Percentiles rank a stretch among this genome's conserved stretches.
Conservation (phyloP, 2,113 vertebrate species). For the Theropithecus gelada region DNA sequence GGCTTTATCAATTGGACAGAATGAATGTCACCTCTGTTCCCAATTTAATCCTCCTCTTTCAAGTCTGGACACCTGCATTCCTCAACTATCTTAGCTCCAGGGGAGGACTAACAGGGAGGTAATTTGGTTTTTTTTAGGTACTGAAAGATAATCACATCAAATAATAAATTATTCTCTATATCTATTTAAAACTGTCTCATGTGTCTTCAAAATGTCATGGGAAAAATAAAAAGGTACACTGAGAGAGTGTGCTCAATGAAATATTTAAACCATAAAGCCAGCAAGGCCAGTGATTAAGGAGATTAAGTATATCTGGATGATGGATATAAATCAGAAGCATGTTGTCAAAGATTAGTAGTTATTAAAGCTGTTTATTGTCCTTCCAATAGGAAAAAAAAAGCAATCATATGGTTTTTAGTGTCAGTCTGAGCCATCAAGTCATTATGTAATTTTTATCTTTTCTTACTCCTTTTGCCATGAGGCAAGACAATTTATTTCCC, state of each 20-base stretch:
- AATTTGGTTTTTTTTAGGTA: background rate
- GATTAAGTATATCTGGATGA: background rate
- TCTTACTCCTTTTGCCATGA: conserved; percentile 42
- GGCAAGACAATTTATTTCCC: background rate
- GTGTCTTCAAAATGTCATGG: background rate
- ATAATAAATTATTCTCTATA: background rate
- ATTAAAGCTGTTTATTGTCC: background rate
- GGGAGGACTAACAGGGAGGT: background rate
- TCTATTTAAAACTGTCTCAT: background rate
- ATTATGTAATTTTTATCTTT: conserved; percentile 58
- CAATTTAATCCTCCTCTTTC: background rate
- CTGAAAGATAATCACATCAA: background rate
- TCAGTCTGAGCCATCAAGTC: background rate
- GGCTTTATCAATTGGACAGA: background rate
- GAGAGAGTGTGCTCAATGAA: background rate
- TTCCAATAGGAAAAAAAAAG: background rate
- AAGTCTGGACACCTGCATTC: background rate
- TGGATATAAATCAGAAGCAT: background rate
- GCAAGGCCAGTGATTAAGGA: background rate
- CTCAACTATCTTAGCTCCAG: background rate
- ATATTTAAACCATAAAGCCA: conserved; percentile 2
- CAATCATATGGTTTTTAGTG: background rate
- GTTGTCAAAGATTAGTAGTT: conserved; percentile 36
- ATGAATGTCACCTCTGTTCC: background rate
- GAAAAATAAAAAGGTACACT: background rate